phyloP scores from a whole-genome alignment of 2,888 invertebrate species.

The Molorchus minor region DNA sequence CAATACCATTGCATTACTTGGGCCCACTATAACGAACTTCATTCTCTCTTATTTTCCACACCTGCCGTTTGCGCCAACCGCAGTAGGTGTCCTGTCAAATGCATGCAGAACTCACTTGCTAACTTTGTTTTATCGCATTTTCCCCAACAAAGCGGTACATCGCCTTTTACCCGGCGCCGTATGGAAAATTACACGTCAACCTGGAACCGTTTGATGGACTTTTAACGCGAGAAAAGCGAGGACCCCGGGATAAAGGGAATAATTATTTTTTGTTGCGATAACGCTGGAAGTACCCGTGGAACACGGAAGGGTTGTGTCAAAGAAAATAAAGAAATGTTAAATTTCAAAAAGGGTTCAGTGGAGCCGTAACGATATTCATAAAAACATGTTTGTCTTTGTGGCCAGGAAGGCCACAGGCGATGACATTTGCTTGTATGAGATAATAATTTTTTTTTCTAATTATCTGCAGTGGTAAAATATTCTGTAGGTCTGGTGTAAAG shows the following conservation, averaged over 20 bases:
- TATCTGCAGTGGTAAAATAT: too few relatives aligned
- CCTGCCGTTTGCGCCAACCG: conserved; percentile 20
- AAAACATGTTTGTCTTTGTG: too few relatives aligned
- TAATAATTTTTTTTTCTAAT: too few relatives aligned
- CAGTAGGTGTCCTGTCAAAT: conserved; percentile 26
- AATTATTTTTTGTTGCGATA: conserved; percentile 5
- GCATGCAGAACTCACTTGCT: conserved; percentile 15
- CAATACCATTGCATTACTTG: conserved; percentile 3
- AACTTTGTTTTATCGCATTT: conserved; percentile 9
- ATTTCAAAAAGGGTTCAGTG: too few relatives aligned
- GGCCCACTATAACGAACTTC: conserved; percentile 8
- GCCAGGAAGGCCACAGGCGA: too few relatives aligned
- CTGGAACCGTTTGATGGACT: neutral
- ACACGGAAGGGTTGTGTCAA: too few relatives aligned
- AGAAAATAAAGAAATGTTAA: too few relatives aligned
- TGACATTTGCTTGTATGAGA: too few relatives aligned
- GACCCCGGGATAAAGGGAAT: neutral
- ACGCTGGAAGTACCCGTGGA: neutral
- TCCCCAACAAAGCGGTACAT: neutral
- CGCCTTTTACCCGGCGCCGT: neutral
- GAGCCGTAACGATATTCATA: too few relatives aligned
- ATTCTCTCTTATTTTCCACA: conserved; percentile 17
- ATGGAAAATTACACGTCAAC: conserved; percentile 12
- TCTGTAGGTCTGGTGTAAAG: too few relatives aligned
- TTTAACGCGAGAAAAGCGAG: neutral